These are phyloP conservation scores for Lycaena phlaeas DNA, from an alignment of 2,888 invertebrate genomes.

Conservation along the genomic window DNA sequence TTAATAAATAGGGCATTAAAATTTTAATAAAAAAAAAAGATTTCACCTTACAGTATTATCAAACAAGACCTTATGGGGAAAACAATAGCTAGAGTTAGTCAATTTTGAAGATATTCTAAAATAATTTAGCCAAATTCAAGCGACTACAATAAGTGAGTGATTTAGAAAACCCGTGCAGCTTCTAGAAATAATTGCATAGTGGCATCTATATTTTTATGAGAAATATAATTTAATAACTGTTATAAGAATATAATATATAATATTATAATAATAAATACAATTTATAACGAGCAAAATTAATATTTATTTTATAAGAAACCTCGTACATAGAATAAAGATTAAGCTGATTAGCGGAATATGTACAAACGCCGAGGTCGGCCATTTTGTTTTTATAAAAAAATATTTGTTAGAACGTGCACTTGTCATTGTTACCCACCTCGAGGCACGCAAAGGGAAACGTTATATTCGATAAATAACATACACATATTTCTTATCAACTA, in stretches of 20 bases:
- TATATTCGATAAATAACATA: conserved; percentile 3
- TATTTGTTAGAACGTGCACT: conserved; percentile 1
- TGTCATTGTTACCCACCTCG: conserved; percentile 3
- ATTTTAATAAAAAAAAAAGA: too few species aligned
- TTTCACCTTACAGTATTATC: too few species aligned
- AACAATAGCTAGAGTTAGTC: too few species aligned
- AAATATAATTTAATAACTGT: neutral
- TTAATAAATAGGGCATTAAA: too few species aligned
- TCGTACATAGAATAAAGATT: conserved; percentile 3
- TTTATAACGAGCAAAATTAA: neutral
- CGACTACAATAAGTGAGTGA: neutral
- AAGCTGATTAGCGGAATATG: neutral
- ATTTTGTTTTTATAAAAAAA: neutral
- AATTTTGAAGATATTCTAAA: neutral
- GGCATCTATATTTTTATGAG: neutral
- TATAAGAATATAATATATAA: neutral
- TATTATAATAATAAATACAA: neutral
- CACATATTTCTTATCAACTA: neutral
- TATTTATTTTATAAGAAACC: neutral
- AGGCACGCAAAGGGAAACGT: conserved; percentile 2
- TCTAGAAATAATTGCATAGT: neutral
- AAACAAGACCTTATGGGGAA: too few species aligned
- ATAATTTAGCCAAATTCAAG: conserved; percentile 5
- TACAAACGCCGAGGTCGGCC: conserved; percentile 2
- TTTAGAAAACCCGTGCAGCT: conserved; percentile 2